These are phyloP conservation scores for Drosophila lini DNA, from an alignment of 1,140 invertebrate genomes.

Conservation along the genomic window DNA sequence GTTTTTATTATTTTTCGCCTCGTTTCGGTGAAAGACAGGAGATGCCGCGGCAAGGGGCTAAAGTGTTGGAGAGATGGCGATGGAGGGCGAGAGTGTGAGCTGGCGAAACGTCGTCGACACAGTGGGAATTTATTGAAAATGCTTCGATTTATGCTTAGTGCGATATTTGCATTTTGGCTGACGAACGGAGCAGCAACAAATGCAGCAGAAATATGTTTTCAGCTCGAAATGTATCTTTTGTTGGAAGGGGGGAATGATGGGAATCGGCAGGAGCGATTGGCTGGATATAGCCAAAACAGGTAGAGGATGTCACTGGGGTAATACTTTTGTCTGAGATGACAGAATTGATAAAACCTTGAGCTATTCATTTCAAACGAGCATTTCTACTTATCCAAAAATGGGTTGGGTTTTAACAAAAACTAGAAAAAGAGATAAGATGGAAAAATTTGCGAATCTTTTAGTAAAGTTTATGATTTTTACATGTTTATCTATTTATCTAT, in stretches of 20 bases:
- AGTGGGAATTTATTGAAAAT: constrained; percentile 73
- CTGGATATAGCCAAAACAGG: constrained; percentile 10
- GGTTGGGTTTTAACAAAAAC: no score
- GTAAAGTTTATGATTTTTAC: no score
- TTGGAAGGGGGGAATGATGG: not conserved
- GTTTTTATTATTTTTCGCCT: constrained; percentile 36
- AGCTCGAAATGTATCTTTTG: constrained; percentile 16
- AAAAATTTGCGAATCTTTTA: not conserved
- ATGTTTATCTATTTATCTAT: no score
- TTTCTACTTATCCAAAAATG: not conserved
- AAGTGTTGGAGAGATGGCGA: constrained; percentile 1
- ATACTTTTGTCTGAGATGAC: constrained; percentile 24
- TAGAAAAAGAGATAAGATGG: not conserved
- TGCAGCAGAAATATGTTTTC: constrained; percentile 58
- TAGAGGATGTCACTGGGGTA: constrained; percentile 20
- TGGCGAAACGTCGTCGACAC: constrained; percentile 18
- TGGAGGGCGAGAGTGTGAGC: not conserved
- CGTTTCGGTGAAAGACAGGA: constrained; percentile 15
- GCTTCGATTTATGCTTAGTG: constrained; percentile 79
- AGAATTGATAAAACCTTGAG: constrained; percentile 47
- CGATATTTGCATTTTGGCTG: constrained; percentile 78
- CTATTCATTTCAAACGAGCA: constrained; percentile 13
- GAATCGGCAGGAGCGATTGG: constrained; percentile 6
- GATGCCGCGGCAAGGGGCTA: not conserved
- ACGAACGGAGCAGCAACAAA: constrained; percentile 62